Evolutionary conservation across 2,113 vertebrate species (phyloP).

Genomic region (Callithrix jacchus): DNA sequence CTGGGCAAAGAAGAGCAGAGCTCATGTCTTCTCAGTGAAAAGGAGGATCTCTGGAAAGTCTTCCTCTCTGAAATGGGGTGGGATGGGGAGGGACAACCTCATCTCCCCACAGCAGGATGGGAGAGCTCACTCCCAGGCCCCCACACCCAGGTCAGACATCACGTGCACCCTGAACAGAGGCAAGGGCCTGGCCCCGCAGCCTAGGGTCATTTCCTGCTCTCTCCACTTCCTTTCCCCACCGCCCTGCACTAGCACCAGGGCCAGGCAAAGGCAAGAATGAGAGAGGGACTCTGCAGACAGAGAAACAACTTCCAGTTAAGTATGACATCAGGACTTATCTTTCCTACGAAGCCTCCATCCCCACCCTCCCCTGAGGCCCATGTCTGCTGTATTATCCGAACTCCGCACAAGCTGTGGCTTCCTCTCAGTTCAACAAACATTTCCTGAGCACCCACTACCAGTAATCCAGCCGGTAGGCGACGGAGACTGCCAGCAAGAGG

Average conservation of each 20-base stretch:
- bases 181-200: not conserved
- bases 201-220: slow-evolving; percentile 14
- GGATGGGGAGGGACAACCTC: not conserved
- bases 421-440: slow-evolving; percentile 74
- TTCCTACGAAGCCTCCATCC: slow-evolving; percentile 9
- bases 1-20: not conserved
- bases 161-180: not conserved
- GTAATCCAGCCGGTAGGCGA: slow-evolving; percentile 60
- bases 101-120: not conserved
- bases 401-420: slow-evolving; percentile 75
- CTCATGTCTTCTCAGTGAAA: not conserved
- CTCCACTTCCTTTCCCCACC: not conserved
- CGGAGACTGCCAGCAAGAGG: slow-evolving; percentile 42
- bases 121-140: not conserved
- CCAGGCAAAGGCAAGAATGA: not conserved
- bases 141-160: not conserved
- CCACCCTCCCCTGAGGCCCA: slow-evolving; percentile 21
- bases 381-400: slow-evolving; percentile 70
- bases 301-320: slow-evolving; percentile 1
- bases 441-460: slow-evolving; percentile 72
- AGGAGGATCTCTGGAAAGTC: not conserved
- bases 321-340: not conserved
- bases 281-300: not conserved
- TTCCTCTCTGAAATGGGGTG: not conserved
- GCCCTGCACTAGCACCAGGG: not conserved